phyloP scores from a whole-genome alignment of 2,113 vertebrate genomes.

The Meriones unguiculatus region DNA sequence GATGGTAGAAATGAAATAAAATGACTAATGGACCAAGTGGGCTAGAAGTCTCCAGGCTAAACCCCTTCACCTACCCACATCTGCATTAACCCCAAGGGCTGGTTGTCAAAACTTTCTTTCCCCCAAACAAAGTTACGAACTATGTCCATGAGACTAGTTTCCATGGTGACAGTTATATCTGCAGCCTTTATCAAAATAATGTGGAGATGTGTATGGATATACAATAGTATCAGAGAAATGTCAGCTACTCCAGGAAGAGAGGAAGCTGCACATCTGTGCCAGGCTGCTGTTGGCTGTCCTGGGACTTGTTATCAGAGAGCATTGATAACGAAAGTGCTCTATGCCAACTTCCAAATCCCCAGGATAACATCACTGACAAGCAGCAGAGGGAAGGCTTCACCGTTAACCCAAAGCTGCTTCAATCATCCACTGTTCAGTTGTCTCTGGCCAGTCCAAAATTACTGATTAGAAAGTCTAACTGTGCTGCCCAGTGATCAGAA shows the following conservation, averaged over 20 bases:
- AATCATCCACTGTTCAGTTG: constrained; percentile 76
- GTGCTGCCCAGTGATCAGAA: background rate
- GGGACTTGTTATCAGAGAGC: constrained; percentile 88
- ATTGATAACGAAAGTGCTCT: constrained; percentile 85
- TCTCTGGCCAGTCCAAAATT: constrained; percentile 63
- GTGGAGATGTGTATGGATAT: background rate
- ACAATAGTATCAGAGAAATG: constrained; percentile 74
- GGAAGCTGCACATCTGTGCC: constrained; percentile 83
- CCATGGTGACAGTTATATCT: constrained; percentile 65
- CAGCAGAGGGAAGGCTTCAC: constrained; percentile 84
- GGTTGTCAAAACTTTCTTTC: constrained; percentile 53
- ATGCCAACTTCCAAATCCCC: constrained; percentile 86
- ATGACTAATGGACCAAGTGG: background rate
- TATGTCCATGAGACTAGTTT: constrained; percentile 29
- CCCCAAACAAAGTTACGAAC: constrained; percentile 54
- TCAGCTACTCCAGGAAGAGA: constrained; percentile 79
- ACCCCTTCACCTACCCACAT: background rate
- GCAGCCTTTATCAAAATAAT: constrained; percentile 61
- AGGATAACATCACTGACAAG: constrained; percentile 83
- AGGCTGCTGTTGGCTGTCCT: constrained; percentile 79
- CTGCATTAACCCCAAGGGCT: background rate
- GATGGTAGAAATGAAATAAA: background rate
- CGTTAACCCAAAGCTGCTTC: constrained; percentile 84
- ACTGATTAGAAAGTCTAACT: constrained; percentile 58
- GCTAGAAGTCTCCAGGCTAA: background rate